Base-by-base conservation (phyloP, 2,888 invertebrate species). In the Euzetes globulus region DNA sequence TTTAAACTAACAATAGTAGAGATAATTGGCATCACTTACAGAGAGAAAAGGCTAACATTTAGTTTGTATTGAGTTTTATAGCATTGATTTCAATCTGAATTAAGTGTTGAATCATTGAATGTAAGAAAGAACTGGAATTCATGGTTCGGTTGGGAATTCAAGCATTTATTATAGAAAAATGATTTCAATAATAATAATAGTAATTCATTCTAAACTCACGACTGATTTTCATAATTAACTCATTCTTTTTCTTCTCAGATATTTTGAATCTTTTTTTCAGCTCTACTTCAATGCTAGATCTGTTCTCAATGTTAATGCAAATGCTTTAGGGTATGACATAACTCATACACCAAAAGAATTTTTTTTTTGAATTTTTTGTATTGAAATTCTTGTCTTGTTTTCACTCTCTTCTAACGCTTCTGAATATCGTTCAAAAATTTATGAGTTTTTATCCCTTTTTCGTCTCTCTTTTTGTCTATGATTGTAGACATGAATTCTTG, bases 261-360 rank as follows among this genome's bases (percentile, higher is more conserved):
- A 37, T 17, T 41, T 41, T 19, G 22, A 65, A 17, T 37, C 11
- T 60, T 15, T 25, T 60, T 15, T 25, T 60, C 4, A 27, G n/a
- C 11, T 19, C 11, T 11, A 11, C 15, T 41, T 65, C 41, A 37
- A 41, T 65, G 65, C 15, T 41, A 65, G 37, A 17, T 41, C 22
- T 65, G 13, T 52, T 55, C 27, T 58, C 58, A 58, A 58, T 29
- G 29, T 15, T 58, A 58, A 29, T 65, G n/a, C 29, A 41, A 13
- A 17, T 41, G 37, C 65, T 19, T 41, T 65, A 41, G 41, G 65
- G 29, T 6, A 37, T 65, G 41, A 29, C 65, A 41, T 65, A 63
- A 63, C 65, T 19, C 65, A 65, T 63, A 37, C n/a, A n/a, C 29
- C 27, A 65, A n/a, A n/a, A 65, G 65, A 65, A 65, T 65, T 65